Evolutionary conservation across 2,888 invertebrate species (phyloP), one percentile per base, ranked within the genome.

Genomic region (Ophion slaviceki): DNA sequence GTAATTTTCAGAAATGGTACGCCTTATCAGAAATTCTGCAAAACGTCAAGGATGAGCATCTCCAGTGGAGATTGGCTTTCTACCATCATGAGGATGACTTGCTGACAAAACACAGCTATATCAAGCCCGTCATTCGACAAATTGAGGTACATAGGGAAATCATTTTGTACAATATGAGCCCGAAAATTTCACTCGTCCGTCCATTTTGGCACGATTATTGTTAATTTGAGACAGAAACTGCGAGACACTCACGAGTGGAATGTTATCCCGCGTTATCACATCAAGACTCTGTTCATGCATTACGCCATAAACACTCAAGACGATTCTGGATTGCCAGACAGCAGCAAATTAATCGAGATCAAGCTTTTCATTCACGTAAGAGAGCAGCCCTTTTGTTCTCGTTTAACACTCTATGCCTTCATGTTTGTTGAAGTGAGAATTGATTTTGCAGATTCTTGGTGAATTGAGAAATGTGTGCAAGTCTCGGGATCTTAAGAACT

Each of bases 31-130:
- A 95, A 32, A 32, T 88, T 90, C 91, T 0, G 62, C 84, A n/a
- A 5, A 5, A n/a, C 87, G 0, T 72, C 0, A 1, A 70, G 90
- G 61, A 90, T 90, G n/a, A 81, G 17, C 89, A 89, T 10, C 90
- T 94, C 0, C 94, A 94, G 88, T 96, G 96, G 96, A 93, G 96
- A 20, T 93, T 95, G n/a, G 95, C 95, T 11, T 95, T 95, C 90
- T 95, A 95, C 86, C 94, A 95, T 76, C 95, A 95, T 85, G 96
- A 96, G 90, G 93, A 94, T 36, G 94, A 94, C 45, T 89, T 95
- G 86, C 94, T 96, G 36, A 28, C 17, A 28, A 32, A 28, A 77
- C 93, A 94, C 82, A 94, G 94, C 1, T 70, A 74, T 11, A 59
- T 89, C 0, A 92, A 92, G 40, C 88, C 88, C 4, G 85, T 89